Base-by-base conservation (phyloP, 1,140 invertebrate species). In the Ceratina japonica region DNA sequence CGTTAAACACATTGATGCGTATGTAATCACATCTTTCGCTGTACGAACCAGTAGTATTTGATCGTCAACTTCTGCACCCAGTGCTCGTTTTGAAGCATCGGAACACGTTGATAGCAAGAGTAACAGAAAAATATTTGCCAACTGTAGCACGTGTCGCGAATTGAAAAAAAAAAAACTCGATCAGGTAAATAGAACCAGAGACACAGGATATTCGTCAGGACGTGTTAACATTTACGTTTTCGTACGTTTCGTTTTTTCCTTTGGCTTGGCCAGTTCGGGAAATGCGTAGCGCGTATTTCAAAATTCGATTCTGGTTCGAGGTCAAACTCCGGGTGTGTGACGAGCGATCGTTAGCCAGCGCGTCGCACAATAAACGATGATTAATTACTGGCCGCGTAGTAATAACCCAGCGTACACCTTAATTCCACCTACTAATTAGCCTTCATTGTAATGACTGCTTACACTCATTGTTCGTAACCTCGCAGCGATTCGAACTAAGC, bases 91-190 rank as follows among this genome's bases (percentile, higher is more conserved):
- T 49, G 59, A 27, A 22, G 12, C 24, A 24, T 31, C 15, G 58
- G 37, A 37, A 51, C 65, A 44, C 27, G 54, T 49, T 18, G 62
- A 44, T 12, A 16, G 16, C n/a, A 56, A 24, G 2, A 69, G 31
- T 44, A 37, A 5, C 58, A 24, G 1, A 69, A 61, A 63, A 75
- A 84, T 83, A 71, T 84, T 84, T 80, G 71, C 51, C 1, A 72
- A 18, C 13, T 73, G 76, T 64, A 73, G 73, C 59, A 73, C 52
- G 61, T 73, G 75, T 62, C 58, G 68, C 56, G n/a, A 27, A 68
- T 62, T 7, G 27, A 12, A 37, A 22, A 63, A n/a, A n/a, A n/a
- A 63, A 74, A 44, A 66, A 49, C 18, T 16, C 15, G 49, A 3
- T 1, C 56, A 10, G 16, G 44, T 51, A 77, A 71, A 77, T 54